These are phyloP conservation scores for Porites australiensis DNA, from an alignment of 64 coral and sea anemone genomes.

Conservation along the genomic window DNA sequence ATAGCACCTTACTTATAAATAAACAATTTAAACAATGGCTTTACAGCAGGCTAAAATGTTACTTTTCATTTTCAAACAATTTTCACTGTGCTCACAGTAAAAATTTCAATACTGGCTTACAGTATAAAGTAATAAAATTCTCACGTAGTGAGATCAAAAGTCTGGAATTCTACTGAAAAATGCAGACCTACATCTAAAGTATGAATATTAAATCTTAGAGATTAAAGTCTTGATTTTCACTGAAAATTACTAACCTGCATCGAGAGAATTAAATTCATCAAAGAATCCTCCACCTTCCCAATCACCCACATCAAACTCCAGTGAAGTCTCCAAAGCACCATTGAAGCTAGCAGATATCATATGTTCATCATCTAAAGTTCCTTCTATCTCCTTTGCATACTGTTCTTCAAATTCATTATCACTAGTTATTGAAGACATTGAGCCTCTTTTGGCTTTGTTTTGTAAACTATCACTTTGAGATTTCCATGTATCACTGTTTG, in stretches of 20 bases:
- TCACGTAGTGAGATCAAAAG: no score
- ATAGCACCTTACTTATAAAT: no score
- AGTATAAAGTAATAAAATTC: no score
- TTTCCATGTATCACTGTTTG: conserved; percentile 16
- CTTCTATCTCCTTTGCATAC: background rate
- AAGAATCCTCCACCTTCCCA: conserved; percentile 22
- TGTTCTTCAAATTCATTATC: conserved; percentile 14
- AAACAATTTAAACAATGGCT: no score
- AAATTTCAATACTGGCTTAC: no score
- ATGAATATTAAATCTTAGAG: no score
- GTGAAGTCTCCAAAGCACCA: conserved; percentile 37
- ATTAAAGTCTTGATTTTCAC: background rate
- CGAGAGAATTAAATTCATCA: background rate
- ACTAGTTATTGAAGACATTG: background rate
- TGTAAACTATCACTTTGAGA: background rate
- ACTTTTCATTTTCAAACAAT: no score
- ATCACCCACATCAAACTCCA: conserved; percentile 32
- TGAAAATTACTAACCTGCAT: background rate
- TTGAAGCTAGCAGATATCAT: conserved; percentile 6
- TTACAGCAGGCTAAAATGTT: no score
- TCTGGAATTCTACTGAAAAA: no score
- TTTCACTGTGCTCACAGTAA: no score
- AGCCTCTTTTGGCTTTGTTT: background rate
- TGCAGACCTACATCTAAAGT: no score
- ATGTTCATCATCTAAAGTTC: conserved; percentile 7